Conservation (phyloP, 2,797 vertebrate species). For the Catamblyrhynchus diadema region DNA sequence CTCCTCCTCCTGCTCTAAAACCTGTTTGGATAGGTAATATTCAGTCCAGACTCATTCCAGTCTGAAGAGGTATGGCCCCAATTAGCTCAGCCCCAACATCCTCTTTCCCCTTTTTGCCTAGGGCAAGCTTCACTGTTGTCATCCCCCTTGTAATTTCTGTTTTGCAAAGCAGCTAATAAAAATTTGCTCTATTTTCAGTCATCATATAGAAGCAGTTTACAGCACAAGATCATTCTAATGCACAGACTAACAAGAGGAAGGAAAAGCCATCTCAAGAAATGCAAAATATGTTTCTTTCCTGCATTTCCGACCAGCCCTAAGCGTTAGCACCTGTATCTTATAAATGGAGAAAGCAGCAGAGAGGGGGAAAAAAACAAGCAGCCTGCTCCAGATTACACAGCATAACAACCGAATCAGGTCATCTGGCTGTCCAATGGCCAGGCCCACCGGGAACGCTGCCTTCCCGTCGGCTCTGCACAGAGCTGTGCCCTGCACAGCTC, state of each 20-base stretch:
- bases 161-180: conserved; percentile 32
- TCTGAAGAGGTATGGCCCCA: conserved; percentile 22
- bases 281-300: background rate
- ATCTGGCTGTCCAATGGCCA: background rate
- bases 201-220: background rate
- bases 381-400: conserved; percentile 16
- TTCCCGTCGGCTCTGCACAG: background rate
- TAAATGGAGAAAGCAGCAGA: background rate
- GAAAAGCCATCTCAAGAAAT: background rate
- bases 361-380: background rate
- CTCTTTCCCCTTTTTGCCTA: conserved; percentile 2
- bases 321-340: background rate
- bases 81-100: conserved; percentile 23
- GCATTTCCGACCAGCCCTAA: background rate
- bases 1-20: conserved; percentile 45
- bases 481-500: background rate
- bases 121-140: conserved; percentile 24
- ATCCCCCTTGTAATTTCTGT: background rate
- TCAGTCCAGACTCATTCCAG: conserved; percentile 38
- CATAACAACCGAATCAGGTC: conserved; percentile 32
- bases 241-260: background rate
- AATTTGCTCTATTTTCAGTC: conserved; percentile 1
- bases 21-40: conserved; percentile 45
- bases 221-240: background rate
- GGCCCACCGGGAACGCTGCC: background rate